Conservation (phyloP, 1,140 invertebrate species). For the Tribolium castaneum region DNA sequence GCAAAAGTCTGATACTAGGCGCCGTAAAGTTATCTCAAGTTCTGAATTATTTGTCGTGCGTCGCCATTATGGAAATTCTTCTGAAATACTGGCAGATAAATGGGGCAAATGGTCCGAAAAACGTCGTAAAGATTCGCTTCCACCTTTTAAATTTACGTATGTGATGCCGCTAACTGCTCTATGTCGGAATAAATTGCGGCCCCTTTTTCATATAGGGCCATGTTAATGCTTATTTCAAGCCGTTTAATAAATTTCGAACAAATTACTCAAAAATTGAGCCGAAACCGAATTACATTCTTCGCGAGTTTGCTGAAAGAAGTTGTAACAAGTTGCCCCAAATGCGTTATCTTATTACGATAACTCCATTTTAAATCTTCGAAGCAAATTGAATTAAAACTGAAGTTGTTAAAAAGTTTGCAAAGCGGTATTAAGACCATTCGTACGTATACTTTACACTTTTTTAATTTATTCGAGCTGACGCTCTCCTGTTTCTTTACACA, state of each 20-base stretch:
- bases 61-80: slow-evolving; percentile 57
- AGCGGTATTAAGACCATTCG: slow-evolving; percentile 45
- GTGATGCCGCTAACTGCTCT: slow-evolving; percentile 46
- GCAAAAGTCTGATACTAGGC: slow-evolving; percentile 34
- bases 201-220: neutral
- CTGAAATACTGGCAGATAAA: slow-evolving; percentile 58
- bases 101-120: slow-evolving; percentile 58
- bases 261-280: neutral
- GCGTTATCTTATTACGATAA: slow-evolving; percentile 50
- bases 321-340: slow-evolving; percentile 42
- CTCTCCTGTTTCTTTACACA: neutral
- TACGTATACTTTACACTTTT: slow-evolving; percentile 41
- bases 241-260: neutral
- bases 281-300: slow-evolving; percentile 9
- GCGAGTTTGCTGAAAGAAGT: slow-evolving; percentile 36
- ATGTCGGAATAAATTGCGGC: slow-evolving; percentile 28
- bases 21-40: slow-evolving; percentile 31
- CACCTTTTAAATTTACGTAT: slow-evolving; percentile 48
- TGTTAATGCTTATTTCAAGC: slow-evolving; percentile 12
- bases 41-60: slow-evolving; percentile 55
- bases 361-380: slow-evolving; percentile 47
- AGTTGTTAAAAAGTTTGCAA: slow-evolving; percentile 53
- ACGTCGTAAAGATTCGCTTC: slow-evolving; percentile 52
- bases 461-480: slow-evolving; percentile 9
- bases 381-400: slow-evolving; percentile 51